Base-by-base conservation (phyloP, 2,797 vertebrate species). In the Coregonus ussuriensis region DNA sequence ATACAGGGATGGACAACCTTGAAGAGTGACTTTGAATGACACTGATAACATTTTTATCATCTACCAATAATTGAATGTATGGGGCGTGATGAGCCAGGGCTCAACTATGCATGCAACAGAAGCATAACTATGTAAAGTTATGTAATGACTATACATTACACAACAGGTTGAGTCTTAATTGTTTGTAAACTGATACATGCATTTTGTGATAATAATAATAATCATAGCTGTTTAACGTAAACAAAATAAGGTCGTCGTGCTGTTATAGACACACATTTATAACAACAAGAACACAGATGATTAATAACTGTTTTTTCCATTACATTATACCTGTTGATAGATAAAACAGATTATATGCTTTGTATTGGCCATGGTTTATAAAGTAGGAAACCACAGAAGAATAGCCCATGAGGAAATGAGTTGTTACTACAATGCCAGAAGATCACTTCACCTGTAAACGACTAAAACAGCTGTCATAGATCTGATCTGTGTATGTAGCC, bases 391-490 rank as follows among this genome's bases (percentile, higher is more conserved):
- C 2, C 7, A 47, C 41, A 47, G 37, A 29, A 21, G 25, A 13
- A 14, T 29, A 65, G 62, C 41, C 41, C 41, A 47, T 47, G 41
- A 51, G 14, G 25, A 0, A 53, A 37, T 68, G 4, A 21, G 68
- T 70, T 63, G 21, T 63, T 25, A 18, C 59, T 9, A 9, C 68
- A 33, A 0, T 4, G 18, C 4, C 41, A 47, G 41, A 76, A 0
- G 29, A 77, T 21, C 66, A 83, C 52, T 73, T 13, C 41, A 4
- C 0, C n/a, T 21, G 13, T 41, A 74, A 62, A 78, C 71, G 41
- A 0, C 29, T 67, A 31, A 7, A 65, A 0, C 86, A 86, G 83
- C 77, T 81, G 82, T 76, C 1, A 0, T n/a, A 7, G 52, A 5
- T 56, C 53, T 51, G 29, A 53, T 67, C 4, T 25, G 71, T 51